Conservation (phyloP, 2,888 invertebrate species). For the Pandemis heparana region DNA sequence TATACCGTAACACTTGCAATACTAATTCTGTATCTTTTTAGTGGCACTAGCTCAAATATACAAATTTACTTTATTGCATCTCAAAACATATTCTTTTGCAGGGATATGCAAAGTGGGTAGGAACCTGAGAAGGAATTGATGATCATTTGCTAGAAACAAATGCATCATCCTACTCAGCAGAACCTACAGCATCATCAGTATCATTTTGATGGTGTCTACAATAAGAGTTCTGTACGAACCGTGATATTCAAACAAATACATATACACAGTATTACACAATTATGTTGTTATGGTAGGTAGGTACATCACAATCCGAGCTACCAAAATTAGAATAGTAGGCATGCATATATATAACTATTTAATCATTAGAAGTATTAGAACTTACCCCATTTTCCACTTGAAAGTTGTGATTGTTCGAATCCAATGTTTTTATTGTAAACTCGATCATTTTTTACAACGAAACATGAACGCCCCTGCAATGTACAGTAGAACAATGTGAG, state of each 20-base stretch:
- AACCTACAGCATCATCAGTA: background rate
- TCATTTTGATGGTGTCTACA: background rate
- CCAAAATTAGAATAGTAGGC: conserved; percentile 34
- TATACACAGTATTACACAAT: conserved; percentile 16
- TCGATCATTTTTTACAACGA: conserved; percentile 88
- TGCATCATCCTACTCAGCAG: background rate
- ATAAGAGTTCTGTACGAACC: background rate
- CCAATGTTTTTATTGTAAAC: conserved; percentile 95
- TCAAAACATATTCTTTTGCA: background rate
- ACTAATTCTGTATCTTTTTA: background rate
- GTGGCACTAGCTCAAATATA: background rate
- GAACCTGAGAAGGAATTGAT: background rate
- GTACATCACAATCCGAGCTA: conserved; percentile 26
- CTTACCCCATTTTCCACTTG: conserved; percentile 94
- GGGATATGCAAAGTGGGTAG: conserved; percentile 2
- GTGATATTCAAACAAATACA: background rate
- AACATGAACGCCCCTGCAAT: conserved; percentile 52
- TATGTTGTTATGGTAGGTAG: conserved; percentile 26
- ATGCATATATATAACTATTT: conserved; percentile 25
- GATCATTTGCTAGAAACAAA: background rate
- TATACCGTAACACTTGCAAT: background rate
- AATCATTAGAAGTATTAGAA: conserved; percentile 72
- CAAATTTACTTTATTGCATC: background rate
- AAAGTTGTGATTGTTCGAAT: conserved; percentile 94
- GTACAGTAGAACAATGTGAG: conserved; percentile 43